Evolutionary conservation across 1,140 invertebrate genomes (phyloP).

Genomic region (Globodera rostochiensis): DNA sequence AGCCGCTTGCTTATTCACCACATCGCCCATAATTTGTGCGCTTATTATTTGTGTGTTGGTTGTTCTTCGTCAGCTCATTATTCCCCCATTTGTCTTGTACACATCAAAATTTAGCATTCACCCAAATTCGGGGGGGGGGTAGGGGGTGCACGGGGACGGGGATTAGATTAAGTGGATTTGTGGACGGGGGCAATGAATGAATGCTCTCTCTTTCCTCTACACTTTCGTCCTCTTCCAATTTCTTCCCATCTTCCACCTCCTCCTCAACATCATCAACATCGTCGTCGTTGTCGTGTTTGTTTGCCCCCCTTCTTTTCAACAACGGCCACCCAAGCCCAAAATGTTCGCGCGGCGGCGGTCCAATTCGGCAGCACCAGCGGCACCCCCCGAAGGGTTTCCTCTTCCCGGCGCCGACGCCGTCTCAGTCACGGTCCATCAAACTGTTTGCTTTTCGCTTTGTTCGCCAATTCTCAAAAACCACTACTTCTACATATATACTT

Average conservation of each 20-base stretch:
- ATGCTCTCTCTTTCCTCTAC: neutral
- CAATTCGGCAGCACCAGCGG: neutral
- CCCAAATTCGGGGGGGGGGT: neutral
- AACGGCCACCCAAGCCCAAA: neutral
- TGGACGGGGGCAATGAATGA: neutral
- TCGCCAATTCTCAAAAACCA: neutral
- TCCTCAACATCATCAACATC: neutral
- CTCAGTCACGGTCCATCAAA: neutral
- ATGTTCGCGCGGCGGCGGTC: neutral
- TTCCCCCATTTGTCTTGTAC: neutral
- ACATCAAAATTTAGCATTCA: too few species aligned
- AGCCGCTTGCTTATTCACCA: neutral
- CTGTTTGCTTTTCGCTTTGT: neutral
- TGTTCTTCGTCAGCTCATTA: neutral
- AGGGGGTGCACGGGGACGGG: neutral
- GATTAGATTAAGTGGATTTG: constrained; percentile 17
- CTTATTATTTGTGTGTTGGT: neutral
- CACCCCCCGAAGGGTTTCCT: too few species aligned
- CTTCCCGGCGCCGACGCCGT: neutral
- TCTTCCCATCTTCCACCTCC: neutral
- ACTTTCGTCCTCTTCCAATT: neutral
- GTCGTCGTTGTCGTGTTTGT: neutral
- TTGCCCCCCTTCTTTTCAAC: neutral
- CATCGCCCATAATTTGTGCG: neutral
- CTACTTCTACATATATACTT: neutral